phyloP scores from a whole-genome alignment of 2,797 vertebrate species.

The Cirrhinus molitorella region DNA sequence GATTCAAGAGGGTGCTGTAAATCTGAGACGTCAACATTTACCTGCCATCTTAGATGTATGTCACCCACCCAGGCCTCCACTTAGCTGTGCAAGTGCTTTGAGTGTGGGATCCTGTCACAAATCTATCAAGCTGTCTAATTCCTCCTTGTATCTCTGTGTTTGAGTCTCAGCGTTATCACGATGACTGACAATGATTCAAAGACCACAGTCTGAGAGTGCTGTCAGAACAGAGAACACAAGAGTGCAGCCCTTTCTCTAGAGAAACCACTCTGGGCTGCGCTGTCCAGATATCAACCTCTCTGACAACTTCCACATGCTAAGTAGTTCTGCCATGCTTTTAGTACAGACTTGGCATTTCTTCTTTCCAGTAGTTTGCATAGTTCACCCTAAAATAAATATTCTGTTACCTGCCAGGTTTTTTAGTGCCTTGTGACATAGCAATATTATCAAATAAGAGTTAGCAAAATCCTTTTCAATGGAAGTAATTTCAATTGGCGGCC shows the following conservation, averaged over 20 bases:
- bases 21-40: slow-evolving; percentile 27
- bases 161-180: slow-evolving; percentile 17
- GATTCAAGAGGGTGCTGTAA: neutral
- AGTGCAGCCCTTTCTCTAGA: slow-evolving; percentile 15
- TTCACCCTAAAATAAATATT: neutral
- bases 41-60: slow-evolving; percentile 24
- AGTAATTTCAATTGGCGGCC: neutral
- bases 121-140: slow-evolving; percentile 39
- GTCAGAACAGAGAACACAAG: slow-evolving; percentile 26
- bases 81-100: slow-evolving; percentile 22
- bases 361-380: neutral
- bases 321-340: slow-evolving; percentile 5
- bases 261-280: neutral
- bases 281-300: slow-evolving; percentile 16
- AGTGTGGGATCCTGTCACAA: slow-evolving; percentile 39
- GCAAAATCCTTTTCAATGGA: neutral
- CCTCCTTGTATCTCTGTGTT: slow-evolving; percentile 24
- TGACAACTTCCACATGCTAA: slow-evolving; percentile 14
- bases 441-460: neutral
- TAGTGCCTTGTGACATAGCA: neutral
- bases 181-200: slow-evolving; percentile 41
- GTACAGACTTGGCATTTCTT: neutral
- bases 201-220: slow-evolving; percentile 3
- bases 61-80: slow-evolving; percentile 33
- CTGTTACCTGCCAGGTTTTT: neutral